Evolutionary conservation across 2,888 invertebrate species (phyloP).

Genomic region (Epiblema foenella): DNA sequence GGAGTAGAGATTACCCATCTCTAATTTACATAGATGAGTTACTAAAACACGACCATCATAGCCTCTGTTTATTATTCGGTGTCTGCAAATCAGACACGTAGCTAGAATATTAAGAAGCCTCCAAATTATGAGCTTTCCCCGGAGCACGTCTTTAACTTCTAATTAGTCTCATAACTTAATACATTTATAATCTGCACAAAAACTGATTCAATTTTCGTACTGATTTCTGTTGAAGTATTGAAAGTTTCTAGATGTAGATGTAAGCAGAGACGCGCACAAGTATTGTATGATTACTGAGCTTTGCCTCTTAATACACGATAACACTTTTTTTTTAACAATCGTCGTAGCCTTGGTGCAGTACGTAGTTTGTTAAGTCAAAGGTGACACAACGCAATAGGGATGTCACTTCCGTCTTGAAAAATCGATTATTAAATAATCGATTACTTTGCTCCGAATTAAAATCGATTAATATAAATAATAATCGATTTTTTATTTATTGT

Average conservation of each 20-base stretch:
- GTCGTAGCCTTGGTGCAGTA: neutral
- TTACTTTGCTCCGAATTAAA: too few species aligned
- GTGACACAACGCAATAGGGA: too few species aligned
- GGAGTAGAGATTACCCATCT: too few species aligned
- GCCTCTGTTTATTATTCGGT: neutral
- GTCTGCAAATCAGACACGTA: slow-evolving; percentile 20
- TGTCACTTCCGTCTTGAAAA: too few species aligned
- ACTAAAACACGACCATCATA: neutral
- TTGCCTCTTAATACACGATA: neutral
- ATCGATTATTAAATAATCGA: too few species aligned
- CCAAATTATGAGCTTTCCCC: neutral
- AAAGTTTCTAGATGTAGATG: neutral
- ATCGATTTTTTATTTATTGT: too few species aligned
- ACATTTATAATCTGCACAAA: slow-evolving; percentile 14
- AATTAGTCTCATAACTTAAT: neutral
- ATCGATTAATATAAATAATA: too few species aligned
- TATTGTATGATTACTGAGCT: too few species aligned
- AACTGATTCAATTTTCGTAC: slow-evolving; percentile 1
- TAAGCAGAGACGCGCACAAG: neutral
- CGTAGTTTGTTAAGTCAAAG: slow-evolving; percentile 2
- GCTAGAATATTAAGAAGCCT: slow-evolving; percentile 19
- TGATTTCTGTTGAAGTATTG: neutral
- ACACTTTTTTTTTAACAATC: neutral
- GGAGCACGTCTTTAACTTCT: neutral
- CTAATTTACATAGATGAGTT: too few species aligned